Evolutionary conservation across 2,888 invertebrate genomes (phyloP), one percentile per base, ranked within the genome.

Genomic region (Drosophila paramelanica): DNA sequence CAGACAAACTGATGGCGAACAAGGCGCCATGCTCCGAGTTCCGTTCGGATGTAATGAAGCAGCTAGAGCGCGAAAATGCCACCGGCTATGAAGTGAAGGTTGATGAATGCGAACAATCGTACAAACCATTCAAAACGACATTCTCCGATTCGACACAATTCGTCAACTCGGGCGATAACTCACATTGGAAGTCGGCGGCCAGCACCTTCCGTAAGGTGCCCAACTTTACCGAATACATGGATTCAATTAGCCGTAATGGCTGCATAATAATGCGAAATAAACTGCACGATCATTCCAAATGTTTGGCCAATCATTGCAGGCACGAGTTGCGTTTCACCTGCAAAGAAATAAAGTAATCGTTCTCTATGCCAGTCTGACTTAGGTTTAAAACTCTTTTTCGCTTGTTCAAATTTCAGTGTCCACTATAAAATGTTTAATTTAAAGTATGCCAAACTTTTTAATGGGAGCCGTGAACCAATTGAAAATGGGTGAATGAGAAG

Each of bases 151-250:
- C 89, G 0, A 65, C 88, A 0, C 81, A 84, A 6, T 89, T 89
- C 43, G 78, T 88, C 2, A 84, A 78, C 62, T 81, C 90, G 2
- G 89, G 89, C 51, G 87, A 88, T 50, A 90, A 82, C 62, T 90
- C 91, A 0, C 91, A 92, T 51, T 92, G 91, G 91, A 82, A 82
- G 27, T 47, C 81, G 0, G 60, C 81, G 0, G 46, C 75, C 1
- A 73, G 69, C 31, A 79, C 83, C 1, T 88, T 83, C 79, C 71
- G 79, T 0, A 91, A 89, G 38, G 75, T 78, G 53, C 84, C 89
- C 8, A 88, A 81, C 59, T 88, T 91, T 50, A 81, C 88, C 4
- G 92, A 92, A 61, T 92, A 92, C 53, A 91, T 91, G 91, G 92
- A 91, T 59, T 90, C 91, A 2, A 91, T 92, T 13, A 91, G 90